Percentiles rank a stretch among this genome's conserved stretches.
Conservation (phyloP, 2,888 invertebrate species). For the Cheilosia pagana region DNA sequence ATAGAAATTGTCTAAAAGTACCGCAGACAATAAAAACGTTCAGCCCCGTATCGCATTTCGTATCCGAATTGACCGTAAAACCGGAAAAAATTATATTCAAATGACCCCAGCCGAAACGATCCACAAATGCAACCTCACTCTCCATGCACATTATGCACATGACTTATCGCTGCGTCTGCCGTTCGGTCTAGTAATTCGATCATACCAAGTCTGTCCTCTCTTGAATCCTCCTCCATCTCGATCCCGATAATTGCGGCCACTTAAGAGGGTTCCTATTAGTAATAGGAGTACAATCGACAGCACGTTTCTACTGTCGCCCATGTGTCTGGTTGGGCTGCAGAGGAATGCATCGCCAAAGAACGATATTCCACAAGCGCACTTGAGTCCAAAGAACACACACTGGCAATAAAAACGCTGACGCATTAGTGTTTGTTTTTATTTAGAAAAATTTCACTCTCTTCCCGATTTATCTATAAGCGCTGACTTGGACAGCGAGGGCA, state of each 20-base stretch:
- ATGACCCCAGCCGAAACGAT: constrained; percentile 17
- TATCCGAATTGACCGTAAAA: constrained; percentile 66
- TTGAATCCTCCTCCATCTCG: constrained; percentile 22
- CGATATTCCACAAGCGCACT: constrained; percentile 40
- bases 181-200: constrained; percentile 54
- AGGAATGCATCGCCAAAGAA: constrained; percentile 32
- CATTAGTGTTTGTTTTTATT: constrained; percentile 49
- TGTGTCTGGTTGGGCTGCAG: constrained; percentile 60
- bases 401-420: constrained; percentile 35
- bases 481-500: neutral
- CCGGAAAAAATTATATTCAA: constrained; percentile 52
- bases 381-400: constrained; percentile 33
- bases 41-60: constrained; percentile 49
- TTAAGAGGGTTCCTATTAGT: constrained; percentile 61
- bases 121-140: constrained; percentile 1
- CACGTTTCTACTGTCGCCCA: constrained; percentile 64
- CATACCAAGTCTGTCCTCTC: constrained; percentile 25
- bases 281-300: constrained; percentile 54
- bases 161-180: constrained; percentile 24
- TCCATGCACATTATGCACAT: too few relatives aligned
- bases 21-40: constrained; percentile 11
- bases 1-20: neutral
- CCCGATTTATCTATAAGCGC: constrained; percentile 5
- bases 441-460: constrained; percentile 24
- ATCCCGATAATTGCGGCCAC: constrained; percentile 67